Percentiles rank a stretch among this genome's conserved stretches.
Conservation (phyloP, 30 jellyfish, hydroid and myxozoan genomes). For the Hydractinia echinata region DNA sequence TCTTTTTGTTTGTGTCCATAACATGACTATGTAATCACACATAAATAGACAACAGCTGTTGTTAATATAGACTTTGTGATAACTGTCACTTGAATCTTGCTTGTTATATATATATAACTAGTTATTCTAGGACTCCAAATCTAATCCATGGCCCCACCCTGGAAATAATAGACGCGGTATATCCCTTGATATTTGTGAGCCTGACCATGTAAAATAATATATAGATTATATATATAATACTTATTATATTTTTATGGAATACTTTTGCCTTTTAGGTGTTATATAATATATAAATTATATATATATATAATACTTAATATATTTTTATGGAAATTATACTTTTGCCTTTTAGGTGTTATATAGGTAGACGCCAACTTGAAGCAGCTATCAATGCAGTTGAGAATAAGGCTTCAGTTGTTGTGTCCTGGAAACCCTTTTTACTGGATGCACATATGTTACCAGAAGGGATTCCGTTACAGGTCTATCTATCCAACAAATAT, state of each 20-base stretch:
- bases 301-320: background rate
- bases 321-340: background rate
- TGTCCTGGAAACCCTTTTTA: conserved; percentile 80
- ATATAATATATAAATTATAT: no score
- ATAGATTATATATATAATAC: background rate
- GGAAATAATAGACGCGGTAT: background rate
- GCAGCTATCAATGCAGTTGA: conserved; percentile 50
- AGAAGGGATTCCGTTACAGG: conserved; percentile 73
- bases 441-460: conserved; percentile 59
- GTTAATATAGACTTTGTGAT: background rate
- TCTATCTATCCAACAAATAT: conserved; percentile 51
- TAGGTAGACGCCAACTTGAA: conserved; percentile 81
- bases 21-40: no score
- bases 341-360: conserved; percentile 62
- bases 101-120: no score
- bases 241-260: background rate
- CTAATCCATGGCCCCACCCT: background rate
- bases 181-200: no score
- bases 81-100: background rate
- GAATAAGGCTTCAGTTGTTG: conserved; percentile 60
- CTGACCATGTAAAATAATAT: background rate
- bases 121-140: background rate
- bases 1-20: no score
- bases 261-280: conserved; percentile 55
- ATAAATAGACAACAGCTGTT: background rate